These are phyloP conservation scores for Nestor notabilis DNA, from an alignment of 2,113 vertebrate genomes.

Conservation along the genomic window DNA sequence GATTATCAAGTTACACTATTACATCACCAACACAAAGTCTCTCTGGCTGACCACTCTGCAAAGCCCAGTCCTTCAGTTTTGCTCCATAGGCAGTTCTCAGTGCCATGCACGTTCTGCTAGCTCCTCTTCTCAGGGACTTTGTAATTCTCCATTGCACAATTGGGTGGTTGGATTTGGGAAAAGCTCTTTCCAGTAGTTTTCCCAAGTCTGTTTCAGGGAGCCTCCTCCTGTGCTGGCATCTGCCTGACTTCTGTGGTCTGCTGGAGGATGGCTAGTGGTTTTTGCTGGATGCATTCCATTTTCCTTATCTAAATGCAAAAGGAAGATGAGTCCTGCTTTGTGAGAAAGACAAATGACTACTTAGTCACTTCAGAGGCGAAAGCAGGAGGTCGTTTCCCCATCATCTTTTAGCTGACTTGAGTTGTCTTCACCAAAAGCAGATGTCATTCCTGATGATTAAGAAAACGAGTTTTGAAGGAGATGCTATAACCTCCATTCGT, in stretches of 20 bases:
- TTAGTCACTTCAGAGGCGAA: neutral
- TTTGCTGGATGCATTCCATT: neutral
- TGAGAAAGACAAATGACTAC: neutral
- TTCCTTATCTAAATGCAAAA: neutral
- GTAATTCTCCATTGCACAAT: neutral
- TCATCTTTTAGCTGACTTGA: neutral
- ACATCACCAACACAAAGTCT: neutral
- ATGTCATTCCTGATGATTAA: neutral
- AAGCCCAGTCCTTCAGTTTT: neutral
- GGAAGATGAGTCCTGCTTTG: neutral
- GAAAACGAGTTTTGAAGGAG: neutral
- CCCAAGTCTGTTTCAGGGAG: neutral
- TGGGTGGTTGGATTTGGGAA: neutral
- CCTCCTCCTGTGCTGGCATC: neutral
- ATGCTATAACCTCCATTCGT: neutral
- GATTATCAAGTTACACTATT: constrained; percentile 7
- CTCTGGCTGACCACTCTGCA: neutral
- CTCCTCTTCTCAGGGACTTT: neutral
- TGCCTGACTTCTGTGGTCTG: neutral
- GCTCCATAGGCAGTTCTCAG: neutral
- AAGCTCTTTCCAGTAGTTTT: neutral
- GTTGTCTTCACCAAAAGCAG: neutral
- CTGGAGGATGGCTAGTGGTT: neutral
- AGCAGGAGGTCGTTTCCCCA: neutral
- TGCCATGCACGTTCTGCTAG: neutral